Evolutionary conservation across 2,113 vertebrate genomes (phyloP), one percentile per base, ranked within the genome.

Genomic region (Butorides virescens): DNA sequence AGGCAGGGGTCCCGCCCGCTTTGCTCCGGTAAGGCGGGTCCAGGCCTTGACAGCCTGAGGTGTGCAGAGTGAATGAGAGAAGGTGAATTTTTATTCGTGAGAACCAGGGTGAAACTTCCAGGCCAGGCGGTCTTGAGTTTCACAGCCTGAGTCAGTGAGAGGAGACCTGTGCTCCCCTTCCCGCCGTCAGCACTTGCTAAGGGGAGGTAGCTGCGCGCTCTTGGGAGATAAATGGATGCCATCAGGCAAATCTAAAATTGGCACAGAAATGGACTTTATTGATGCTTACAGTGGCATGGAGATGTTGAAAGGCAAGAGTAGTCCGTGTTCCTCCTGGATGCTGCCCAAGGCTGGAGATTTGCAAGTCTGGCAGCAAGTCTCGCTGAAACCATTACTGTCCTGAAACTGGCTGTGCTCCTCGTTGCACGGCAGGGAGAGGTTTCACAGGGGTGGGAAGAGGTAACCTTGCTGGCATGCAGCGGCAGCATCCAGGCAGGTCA

Each of bases 351-450:
- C 56, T n/a, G 37, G 25, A 75, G 20, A 26, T 42, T 36, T 53
- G 18, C 4, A 50, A 37, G 47, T 34, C 8, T 4, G 1, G n/a
- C 49, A 37, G 82, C 62, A 49, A 44, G 47, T 66, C 50, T 66
- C 19, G 2, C 37, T 22, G 62, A 55, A 55, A 59, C 22, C 12
- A 3, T 4, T 15, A 2, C 23, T 37, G 11, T 6, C 20, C 63
- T 29, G 22, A 50, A 77, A 30, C 19, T 32, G 6, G 1, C 34
- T 11, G 13, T 27, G 10, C 25, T 3, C n/a, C 44, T 32, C 15
- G 0, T 2, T 8, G 49, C 1, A 0, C 13, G 8, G 34, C 10
- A 0, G 37, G 27, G 50, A 14, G 14, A 52, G 21, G 34, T 53
- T 82, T 82, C 23, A 0, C 4, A 0, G 6, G 7, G 7, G 1